Percentiles rank a stretch among this genome's conserved stretches.
These are phyloP conservation scores for Barypeithes pellucidus DNA, from an alignment of 2,888 invertebrate genomes.

Conservation along the genomic window DNA sequence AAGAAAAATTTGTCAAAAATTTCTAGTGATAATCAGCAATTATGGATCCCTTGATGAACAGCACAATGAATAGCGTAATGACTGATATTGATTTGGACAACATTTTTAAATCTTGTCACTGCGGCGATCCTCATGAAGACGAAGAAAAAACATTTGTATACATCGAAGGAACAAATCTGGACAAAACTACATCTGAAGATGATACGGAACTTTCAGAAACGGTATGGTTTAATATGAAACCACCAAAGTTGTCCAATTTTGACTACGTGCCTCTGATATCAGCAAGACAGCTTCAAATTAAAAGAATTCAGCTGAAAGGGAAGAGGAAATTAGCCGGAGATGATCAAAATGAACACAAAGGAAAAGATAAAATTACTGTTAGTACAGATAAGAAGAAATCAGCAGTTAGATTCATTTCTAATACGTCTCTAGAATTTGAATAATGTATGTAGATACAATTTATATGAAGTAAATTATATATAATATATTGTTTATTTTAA, in stretches of 20 bases:
- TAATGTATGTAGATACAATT: too few relatives aligned
- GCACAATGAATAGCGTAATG: not conserved
- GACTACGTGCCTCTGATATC: slow-evolving; percentile 44
- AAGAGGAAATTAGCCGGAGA: slow-evolving; percentile 49
- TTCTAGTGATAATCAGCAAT: not conserved
- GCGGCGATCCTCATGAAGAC: slow-evolving; percentile 34
- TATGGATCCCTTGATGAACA: not conserved
- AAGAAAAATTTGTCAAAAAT: not conserved
- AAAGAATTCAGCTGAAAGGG: slow-evolving; percentile 50
- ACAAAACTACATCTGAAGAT: slow-evolving; percentile 40
- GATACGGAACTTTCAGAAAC: slow-evolving; percentile 43
- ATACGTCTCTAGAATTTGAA: slow-evolving; percentile 23
- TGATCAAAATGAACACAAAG: slow-evolving; percentile 17
- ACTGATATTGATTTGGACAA: slow-evolving; percentile 11
- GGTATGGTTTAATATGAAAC: slow-evolving; percentile 52
- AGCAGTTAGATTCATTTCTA: slow-evolving; percentile 46
- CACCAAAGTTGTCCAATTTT: slow-evolving; percentile 41
- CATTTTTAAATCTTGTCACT: slow-evolving; percentile 37
- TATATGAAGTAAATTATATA: too few relatives aligned
- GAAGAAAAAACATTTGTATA: slow-evolving; percentile 54
- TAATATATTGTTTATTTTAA: too few relatives aligned
- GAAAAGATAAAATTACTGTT: slow-evolving; percentile 39
- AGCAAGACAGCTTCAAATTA: slow-evolving; percentile 52
- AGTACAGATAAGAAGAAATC: slow-evolving; percentile 48
- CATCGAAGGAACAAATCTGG: slow-evolving; percentile 46